Base-by-base conservation (phyloP, 2,797 vertebrate species). In the Zenarchopterus dispar region DNA sequence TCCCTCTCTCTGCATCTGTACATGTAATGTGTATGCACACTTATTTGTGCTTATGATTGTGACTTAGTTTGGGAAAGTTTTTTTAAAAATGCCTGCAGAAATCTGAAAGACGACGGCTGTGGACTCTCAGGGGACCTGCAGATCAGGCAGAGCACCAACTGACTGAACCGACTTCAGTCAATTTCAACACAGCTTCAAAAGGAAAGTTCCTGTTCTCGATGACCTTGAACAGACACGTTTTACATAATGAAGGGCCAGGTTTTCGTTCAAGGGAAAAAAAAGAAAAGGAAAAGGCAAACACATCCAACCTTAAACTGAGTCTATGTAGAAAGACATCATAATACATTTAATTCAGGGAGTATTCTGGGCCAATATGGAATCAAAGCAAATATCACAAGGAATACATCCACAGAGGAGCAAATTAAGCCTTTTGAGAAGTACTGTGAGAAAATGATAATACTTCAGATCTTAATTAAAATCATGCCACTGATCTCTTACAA, bases 71-170 rank as follows among this genome's bases (percentile, higher is more conserved):
- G 51, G 51, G 41, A 60, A 59, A 42, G 28, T 39, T 72, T 78
- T 68, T 78, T 82, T 78, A 76, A n/a, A 88, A 83, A 81, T 24
- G 81, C 81, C 71, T 22, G 64, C 42, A 77, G 82, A 76, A 64
- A 69, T 81, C 64, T 70, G 72, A 49, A 70, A 57, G 67, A 79
- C 57, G 75, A 75, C 68, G 60, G 52, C 52, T 51, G 49, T 16
- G 26, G 24, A 48, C 43, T 74, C 73, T 73, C 69, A 9, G 63
- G 77, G 61, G 78, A 55, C 56, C 45, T 16, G 1, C 45, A 45
- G 68, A 80, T 72, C 67, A 70, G 57, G 62, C 46, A 28, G 24
- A 67, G 57, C 74, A 48, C 33, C 66, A 61, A 0, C 56, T 66
- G 67, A 22, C 56, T 36, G 61, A 67, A 69, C 59, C 10, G 6